Percentiles rank a stretch among this genome's conserved stretches.
Evolutionary conservation across 64 coral and sea anemone species (phyloP).

Genomic region (Pocillopora verrucosa): DNA sequence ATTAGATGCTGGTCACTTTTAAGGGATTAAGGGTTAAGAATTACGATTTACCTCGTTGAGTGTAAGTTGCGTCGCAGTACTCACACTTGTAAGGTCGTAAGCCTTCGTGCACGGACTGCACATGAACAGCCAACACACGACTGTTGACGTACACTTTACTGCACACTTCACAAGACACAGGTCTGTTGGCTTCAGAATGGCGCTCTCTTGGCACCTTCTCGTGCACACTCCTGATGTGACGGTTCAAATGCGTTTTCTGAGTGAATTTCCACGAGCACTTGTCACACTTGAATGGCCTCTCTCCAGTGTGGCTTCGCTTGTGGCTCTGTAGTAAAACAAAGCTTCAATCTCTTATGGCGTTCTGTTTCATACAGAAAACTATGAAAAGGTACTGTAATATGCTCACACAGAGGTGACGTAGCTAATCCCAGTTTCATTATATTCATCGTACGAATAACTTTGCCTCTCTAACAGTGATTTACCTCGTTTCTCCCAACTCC

Average conservation of each 20-base stretch:
- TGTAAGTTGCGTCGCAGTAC: slow-evolving; percentile 81
- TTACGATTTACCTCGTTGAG: slow-evolving; percentile 64
- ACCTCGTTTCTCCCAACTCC: no score
- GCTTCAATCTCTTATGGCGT: neutral
- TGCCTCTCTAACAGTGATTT: no score
- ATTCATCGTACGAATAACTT: no score
- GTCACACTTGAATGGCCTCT: slow-evolving; percentile 72
- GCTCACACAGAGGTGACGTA: no score
- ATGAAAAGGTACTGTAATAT: no score
- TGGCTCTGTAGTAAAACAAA: slow-evolving; percentile 39
- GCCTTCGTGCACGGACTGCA: slow-evolving; percentile 72
- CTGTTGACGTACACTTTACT: slow-evolving; percentile 73
- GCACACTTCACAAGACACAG: slow-evolving; percentile 50
- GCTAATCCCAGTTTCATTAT: no score
- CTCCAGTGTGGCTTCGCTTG: slow-evolving; percentile 67
- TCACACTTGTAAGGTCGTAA: slow-evolving; percentile 79
- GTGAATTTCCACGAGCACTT: slow-evolving; percentile 81
- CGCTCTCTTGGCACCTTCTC: neutral
- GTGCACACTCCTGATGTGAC: slow-evolving; percentile 83
- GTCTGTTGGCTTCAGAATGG: slow-evolving; percentile 5
- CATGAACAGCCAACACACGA: slow-evolving; percentile 64
- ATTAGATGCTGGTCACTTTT: no score
- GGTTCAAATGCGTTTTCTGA: slow-evolving; percentile 79
- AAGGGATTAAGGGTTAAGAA: no score
- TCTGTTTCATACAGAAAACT: neutral